phyloP scores from a whole-genome alignment of 2,113 vertebrate species.

The Eurypyga helias region DNA sequence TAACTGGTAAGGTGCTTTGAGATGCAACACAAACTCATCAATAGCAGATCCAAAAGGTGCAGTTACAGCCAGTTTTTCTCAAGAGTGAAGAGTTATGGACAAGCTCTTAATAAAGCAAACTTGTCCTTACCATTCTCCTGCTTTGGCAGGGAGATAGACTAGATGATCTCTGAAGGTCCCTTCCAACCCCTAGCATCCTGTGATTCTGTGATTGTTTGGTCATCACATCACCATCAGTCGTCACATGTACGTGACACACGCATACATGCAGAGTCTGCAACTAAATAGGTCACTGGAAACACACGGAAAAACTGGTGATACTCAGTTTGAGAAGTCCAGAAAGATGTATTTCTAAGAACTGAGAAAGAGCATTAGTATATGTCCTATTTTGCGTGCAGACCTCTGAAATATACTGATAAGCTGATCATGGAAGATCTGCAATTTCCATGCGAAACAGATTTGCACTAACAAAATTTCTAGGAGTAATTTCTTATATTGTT shows the following conservation, averaged over 20 bases:
- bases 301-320: fast-evolving
- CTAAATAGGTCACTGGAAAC: background rate
- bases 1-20: background rate
- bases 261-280: background rate
- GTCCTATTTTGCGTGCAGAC: background rate
- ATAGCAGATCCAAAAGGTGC: background rate
- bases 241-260: background rate
- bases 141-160: too few relatives aligned
- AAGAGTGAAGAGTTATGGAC: background rate
- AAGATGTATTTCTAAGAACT: background rate
- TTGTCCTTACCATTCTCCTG: background rate
- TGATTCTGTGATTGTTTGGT: background rate
- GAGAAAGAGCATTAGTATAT: background rate
- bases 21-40: background rate
- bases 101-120: background rate
- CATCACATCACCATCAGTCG: background rate
- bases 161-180: too few relatives aligned
- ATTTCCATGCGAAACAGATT: background rate
- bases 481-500: conserved; percentile 52
- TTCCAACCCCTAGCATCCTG: too few relatives aligned
- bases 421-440: background rate
- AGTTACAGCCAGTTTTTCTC: background rate
- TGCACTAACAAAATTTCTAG: conserved; percentile 14
- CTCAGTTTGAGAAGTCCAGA: background rate
- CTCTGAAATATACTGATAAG: background rate